Base-by-base conservation (phyloP, 1,140 invertebrate genomes). In the Nasonia longicornis region DNA sequence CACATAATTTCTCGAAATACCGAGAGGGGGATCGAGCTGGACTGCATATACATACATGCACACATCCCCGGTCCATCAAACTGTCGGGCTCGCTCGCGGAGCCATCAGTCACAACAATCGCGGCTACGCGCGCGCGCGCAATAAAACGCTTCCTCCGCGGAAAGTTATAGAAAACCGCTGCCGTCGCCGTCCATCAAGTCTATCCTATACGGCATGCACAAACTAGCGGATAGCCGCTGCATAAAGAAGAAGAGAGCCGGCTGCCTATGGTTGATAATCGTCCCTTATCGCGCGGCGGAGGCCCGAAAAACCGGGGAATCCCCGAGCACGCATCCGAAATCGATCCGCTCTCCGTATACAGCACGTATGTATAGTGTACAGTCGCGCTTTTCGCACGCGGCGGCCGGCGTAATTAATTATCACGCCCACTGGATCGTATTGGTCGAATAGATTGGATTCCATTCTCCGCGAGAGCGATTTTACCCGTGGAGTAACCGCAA, bases 371-470 rank as follows among this genome's bases (percentile, higher is more conserved):
- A 26, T 26, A 26, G 2, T 10, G 7, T 6, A n/a, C 29, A 31
- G 8, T 10, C 64, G 64, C 64, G 64, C 64, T 31, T 67, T 26
- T 29, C 52, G 22, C 26, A 22, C 10, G 63, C 48, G 16, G 58
- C 35, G 64, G 38, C 67, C 58, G 22, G 58, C 35, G 79, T 75
- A 38, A 80, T 80, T 80, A 80, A 80, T 80, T 75, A 80, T 80
- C 72, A 74, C 29, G 63, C 22, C 63, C 79, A 69, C 20, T 75
- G 63, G 64, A 67, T 80, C 71, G 79, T 69, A 75, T 35, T 75
- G 71, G 63, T 69, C 12, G 26, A 35, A 74, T 80, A 80, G 72
- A 80, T 80, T 80, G 72, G 73, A 80, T 79, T 79, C 72, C 70
- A 66, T 73, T 79, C 52, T 66, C 35, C 58, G 31, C 38, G 7